Conservation (phyloP, 2,888 invertebrate genomes). For the Drosophila robusta region DNA sequence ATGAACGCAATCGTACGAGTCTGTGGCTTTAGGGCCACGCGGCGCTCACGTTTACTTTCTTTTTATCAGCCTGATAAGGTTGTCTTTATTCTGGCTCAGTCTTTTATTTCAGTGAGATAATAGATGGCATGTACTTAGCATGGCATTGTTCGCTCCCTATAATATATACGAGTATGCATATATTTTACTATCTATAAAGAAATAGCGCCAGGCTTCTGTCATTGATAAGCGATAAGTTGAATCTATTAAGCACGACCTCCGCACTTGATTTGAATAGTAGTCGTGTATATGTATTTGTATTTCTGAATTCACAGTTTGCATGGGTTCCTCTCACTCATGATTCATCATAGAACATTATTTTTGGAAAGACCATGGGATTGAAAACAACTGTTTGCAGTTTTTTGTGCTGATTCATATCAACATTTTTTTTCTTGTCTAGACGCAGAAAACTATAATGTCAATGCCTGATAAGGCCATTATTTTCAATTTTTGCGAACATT, state of each 20-base stretch:
- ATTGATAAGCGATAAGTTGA: slow-evolving; percentile 60
- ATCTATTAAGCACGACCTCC: slow-evolving; percentile 60
- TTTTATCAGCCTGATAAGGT: slow-evolving; percentile 58
- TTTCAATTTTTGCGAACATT: slow-evolving; percentile 25
- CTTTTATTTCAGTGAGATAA: slow-evolving; percentile 57
- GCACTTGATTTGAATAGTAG: slow-evolving; percentile 46
- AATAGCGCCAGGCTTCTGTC: slow-evolving; percentile 33
- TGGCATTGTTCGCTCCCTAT: slow-evolving; percentile 41
- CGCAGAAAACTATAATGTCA: slow-evolving; percentile 55
- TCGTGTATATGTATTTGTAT: slow-evolving; percentile 15
- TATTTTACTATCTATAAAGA: slow-evolving; percentile 23
- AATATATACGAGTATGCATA: slow-evolving; percentile 3
- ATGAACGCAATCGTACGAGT: slow-evolving; percentile 39
- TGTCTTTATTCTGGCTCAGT: slow-evolving; percentile 33
- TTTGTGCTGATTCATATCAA: slow-evolving; percentile 44
- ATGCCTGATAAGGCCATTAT: slow-evolving; percentile 55
- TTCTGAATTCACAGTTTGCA: slow-evolving; percentile 16
- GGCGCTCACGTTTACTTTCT: slow-evolving; percentile 55
- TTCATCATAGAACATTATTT: slow-evolving; percentile 45
- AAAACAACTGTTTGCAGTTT: slow-evolving; percentile 33
- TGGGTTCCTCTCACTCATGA: slow-evolving; percentile 29
- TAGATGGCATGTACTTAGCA: slow-evolving; percentile 34
- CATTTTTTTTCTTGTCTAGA: slow-evolving; percentile 46
- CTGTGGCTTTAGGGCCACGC: slow-evolving; percentile 20
- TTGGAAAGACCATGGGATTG: slow-evolving; percentile 22